Percentiles rank a stretch among this genome's conserved stretches.
Conservation (phyloP, 2,888 invertebrate species). For the Troilus luridus region DNA sequence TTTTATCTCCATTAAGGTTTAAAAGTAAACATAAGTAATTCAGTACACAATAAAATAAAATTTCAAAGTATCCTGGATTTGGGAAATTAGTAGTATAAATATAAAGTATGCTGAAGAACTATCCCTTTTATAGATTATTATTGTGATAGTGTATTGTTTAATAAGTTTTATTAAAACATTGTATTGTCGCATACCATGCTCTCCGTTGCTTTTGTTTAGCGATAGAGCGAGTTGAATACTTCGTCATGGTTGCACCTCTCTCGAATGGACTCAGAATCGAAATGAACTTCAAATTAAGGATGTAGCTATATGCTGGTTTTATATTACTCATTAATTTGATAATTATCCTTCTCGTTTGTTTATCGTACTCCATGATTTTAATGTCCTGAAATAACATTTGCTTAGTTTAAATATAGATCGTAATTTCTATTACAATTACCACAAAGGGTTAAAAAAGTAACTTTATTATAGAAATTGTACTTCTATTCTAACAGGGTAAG, state of each 20-base stretch:
- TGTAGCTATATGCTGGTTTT: not conserved
- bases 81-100: too few relatives aligned
- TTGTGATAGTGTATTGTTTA: too few relatives aligned
- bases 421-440: too few relatives aligned
- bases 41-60: too few relatives aligned
- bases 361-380: not conserved
- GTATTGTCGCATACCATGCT: not conserved
- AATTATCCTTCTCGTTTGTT: not conserved
- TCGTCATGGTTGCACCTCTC: not conserved
- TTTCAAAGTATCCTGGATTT: too few relatives aligned
- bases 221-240: not conserved
- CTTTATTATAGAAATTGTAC: too few relatives aligned
- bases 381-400: not conserved
- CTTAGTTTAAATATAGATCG: not conserved
- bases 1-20: too few relatives aligned
- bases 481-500: too few relatives aligned
- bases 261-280: not conserved
- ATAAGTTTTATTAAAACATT: not conserved
- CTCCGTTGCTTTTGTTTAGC: not conserved
- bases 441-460: too few relatives aligned
- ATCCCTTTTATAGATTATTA: too few relatives aligned
- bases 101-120: too few relatives aligned
- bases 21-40: too few relatives aligned
- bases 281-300: not conserved
- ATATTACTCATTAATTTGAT: not conserved